phyloP scores from a whole-genome alignment of 2,113 vertebrate genomes.

The Leucopternis melanops region DNA sequence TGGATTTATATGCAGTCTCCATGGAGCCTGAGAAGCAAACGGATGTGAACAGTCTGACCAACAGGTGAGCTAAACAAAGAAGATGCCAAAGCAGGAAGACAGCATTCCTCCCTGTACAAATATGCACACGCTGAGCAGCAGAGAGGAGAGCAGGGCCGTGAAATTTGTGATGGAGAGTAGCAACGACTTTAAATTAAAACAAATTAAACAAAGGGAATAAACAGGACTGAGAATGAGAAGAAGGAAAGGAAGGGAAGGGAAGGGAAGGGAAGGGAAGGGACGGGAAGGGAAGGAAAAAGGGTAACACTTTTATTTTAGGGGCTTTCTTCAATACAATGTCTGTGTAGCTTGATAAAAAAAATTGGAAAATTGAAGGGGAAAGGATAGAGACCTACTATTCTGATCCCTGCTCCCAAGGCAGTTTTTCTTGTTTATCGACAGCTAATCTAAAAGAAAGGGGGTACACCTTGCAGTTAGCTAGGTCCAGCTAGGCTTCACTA shows the following conservation, averaged over 20 bases:
- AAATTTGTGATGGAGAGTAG: not conserved
- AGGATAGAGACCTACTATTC: not conserved
- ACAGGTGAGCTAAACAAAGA: slow-evolving; percentile 4
- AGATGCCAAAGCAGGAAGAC: slow-evolving; percentile 14
- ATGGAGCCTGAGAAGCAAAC: slow-evolving; percentile 39
- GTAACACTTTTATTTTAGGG: not conserved
- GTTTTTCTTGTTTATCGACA: not conserved
- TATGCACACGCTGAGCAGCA: not conserved
- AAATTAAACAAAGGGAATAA: not conserved
- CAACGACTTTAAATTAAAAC: slow-evolving; percentile 2
- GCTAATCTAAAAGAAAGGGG: not conserved
- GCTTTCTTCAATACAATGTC: not conserved
- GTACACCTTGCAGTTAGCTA: not conserved
- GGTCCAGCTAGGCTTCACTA: not conserved
- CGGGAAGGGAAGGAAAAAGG: not conserved
- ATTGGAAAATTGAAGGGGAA: not conserved
- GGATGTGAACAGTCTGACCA: slow-evolving; percentile 22
- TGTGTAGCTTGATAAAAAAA: not conserved
- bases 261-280: not conserved
- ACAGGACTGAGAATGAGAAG: not conserved
- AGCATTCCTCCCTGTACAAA: slow-evolving; percentile 13
- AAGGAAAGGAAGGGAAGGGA: not conserved
- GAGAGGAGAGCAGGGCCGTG: not conserved
- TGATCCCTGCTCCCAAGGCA: not conserved
- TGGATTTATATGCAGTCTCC: slow-evolving; percentile 28